Evolutionary conservation across 1,140 invertebrate genomes (phyloP), one percentile per base, ranked within the genome.

Genomic region (Protaetia brevitarsis): DNA sequence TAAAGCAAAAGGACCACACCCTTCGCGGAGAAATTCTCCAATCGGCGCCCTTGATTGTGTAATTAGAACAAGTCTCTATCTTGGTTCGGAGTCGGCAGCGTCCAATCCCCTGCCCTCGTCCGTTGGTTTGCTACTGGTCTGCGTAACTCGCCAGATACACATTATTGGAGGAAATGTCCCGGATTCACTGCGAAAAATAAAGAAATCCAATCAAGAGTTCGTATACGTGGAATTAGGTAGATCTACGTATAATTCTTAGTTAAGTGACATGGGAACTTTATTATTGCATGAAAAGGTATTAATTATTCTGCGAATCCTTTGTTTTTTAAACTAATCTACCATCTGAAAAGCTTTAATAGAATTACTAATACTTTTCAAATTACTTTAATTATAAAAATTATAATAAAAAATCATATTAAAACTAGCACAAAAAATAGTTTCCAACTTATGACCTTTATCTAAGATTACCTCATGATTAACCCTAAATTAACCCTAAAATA

Each of bases 31-130:
- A 65, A 71, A 67, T 63, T 65, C 68, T 51, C 72, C 72, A 73
- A 73, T 73, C 64, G 66, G 34, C 36, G 37, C 26, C 41, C 70
- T 73, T 73, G 72, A 73, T 73, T 73, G 68, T 67, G 72, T 73
- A 73, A 73, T 73, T 73, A 73, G 72, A 73, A 71, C 72, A 71
- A 71, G 72, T 67, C 72, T 67, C 67, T 67, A 68, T 68, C 66
- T 66, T 64, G 69, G 65, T 69, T 69, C 64, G 66, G 65, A 66
- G 68, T 65, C 59, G 45, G 13, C 45, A 58, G 58, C 69, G 68
- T 66, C 70, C 71, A 73, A 73, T 73, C 63, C 60, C 64, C 59
- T 34, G 28, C 63, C 64, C 64, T 72, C n/a, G 69, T 69, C 71
- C 69, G 66, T 66, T 27, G 27, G 60, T 28, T 13, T 36, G 65